Conservation (phyloP, 2,113 vertebrate genomes). For the Macrotis lagotis region DNA sequence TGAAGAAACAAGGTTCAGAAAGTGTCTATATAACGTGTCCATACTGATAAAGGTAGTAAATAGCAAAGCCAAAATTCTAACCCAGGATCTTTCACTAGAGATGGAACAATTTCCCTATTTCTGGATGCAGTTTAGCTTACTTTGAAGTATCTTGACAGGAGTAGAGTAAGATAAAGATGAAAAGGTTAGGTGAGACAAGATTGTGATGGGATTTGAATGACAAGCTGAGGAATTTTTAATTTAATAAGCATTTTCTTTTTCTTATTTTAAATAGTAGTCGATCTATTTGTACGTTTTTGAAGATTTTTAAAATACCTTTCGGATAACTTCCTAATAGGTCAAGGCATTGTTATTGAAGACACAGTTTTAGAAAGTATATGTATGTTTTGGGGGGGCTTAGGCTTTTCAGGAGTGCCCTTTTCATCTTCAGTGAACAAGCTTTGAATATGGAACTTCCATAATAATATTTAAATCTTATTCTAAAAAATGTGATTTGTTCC, state of each 20-base stretch:
- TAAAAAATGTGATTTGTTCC: conserved; percentile 7
- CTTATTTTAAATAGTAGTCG: background rate
- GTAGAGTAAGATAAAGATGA: background rate
- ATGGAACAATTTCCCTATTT: background rate
- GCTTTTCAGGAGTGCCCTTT: conserved; percentile 11
- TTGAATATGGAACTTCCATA: background rate
- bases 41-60: background rate
- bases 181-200: background rate
- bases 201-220: background rate
- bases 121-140: background rate
- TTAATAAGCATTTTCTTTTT: too few relatives aligned
- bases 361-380: background rate
- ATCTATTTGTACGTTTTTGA: background rate
- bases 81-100: background rate
- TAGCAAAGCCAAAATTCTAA: background rate
- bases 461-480: background rate
- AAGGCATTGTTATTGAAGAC: background rate
- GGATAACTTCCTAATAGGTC: background rate
- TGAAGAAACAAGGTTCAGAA: background rate
- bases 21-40: background rate
- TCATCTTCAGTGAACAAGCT: background rate
- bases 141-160: background rate
- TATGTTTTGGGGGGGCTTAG: background rate
- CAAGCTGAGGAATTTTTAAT: too few relatives aligned
- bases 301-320: conserved; percentile 1